Evolutionary conservation across 2,797 vertebrate species (phyloP).

Genomic region (Synaphobranchus kaupii): DNA sequence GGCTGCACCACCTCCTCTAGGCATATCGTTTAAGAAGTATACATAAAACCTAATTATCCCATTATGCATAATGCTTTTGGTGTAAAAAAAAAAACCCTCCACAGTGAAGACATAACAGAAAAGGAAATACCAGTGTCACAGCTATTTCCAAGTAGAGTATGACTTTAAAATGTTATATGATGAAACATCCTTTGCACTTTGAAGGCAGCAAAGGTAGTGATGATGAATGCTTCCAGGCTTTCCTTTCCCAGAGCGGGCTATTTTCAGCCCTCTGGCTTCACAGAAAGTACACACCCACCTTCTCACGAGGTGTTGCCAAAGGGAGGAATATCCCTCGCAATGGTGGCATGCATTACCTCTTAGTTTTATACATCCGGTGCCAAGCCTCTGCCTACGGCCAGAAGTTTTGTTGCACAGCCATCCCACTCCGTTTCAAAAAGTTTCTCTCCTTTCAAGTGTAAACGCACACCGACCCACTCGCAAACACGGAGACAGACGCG

Average conservation of each 20-base stretch:
- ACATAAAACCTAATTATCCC: background rate
- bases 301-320: constrained; percentile 23
- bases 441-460: background rate
- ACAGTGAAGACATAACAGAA: background rate
- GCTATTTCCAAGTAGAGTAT: background rate
- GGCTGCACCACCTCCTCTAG: background rate
- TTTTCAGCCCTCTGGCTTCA: constrained; percentile 29
- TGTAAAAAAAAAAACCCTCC: background rate
- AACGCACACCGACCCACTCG: background rate
- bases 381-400: background rate
- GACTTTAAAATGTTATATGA: background rate
- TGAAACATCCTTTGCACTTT: background rate
- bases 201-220: background rate
- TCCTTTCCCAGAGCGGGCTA: constrained; percentile 4
- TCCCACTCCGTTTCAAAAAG: constrained; percentile 4
- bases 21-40: background rate
- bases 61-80: background rate
- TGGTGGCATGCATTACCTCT: constrained; percentile 40
- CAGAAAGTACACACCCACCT: constrained; percentile 25
- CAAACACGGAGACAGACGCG: background rate
- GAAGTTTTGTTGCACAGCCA: background rate
- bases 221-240: background rate
- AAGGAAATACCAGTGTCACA: background rate
- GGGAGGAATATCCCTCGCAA: constrained; percentile 37
- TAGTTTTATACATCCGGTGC: constrained; percentile 31